phyloP scores from a whole-genome alignment of 2,113 vertebrate species.

The Protobothrops mucrosquamatus region DNA sequence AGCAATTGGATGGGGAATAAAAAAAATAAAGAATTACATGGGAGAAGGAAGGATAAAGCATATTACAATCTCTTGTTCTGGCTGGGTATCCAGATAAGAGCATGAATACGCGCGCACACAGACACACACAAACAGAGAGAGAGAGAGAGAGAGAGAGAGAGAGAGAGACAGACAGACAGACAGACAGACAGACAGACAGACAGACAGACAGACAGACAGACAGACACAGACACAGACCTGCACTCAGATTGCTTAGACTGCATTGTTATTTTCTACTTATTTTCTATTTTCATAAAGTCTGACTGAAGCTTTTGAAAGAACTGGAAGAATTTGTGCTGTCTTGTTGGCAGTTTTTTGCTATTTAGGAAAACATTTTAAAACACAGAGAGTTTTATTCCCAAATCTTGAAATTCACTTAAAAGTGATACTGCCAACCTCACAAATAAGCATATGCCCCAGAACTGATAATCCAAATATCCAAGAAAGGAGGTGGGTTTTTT shows the following conservation, averaged over 20 bases:
- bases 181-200: no score
- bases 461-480: neutral
- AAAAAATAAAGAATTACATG: neutral
- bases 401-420: constrained; percentile 16
- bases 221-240: neutral
- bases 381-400: neutral
- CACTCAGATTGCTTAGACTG: neutral
- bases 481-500: neutral
- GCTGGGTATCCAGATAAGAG: neutral
- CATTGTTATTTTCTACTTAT: neutral
- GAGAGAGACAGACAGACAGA: no score
- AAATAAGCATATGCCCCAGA: neutral
- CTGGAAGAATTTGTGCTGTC: neutral
- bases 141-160: no score
- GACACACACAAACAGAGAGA: no score
- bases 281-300: no score
- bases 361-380: neutral
- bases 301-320: neutral
- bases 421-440: neutral
- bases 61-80: neutral
- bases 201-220: no score
- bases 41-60: neutral
- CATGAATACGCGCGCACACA: neutral
- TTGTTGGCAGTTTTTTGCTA: neutral
- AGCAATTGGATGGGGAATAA: neutral